Evolutionary conservation across 2,888 invertebrate genomes (phyloP).

Genomic region (Prostheceraeus crozeri): DNA sequence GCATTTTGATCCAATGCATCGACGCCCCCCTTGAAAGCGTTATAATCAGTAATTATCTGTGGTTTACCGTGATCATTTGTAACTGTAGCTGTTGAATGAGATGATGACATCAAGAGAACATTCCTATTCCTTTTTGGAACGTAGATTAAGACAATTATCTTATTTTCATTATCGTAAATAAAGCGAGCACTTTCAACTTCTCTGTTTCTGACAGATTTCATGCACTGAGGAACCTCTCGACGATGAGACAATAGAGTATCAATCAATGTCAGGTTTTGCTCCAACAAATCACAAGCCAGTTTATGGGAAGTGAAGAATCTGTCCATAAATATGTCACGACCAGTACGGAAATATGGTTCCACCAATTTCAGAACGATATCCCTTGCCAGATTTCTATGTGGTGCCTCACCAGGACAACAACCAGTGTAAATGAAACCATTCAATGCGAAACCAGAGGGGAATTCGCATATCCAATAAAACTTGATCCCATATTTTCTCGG

Average conservation of each 20-base stretch:
- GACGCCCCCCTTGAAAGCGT: no score
- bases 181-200: background rate
- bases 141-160: background rate
- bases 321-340: conserved; percentile 19
- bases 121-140: conserved; percentile 17
- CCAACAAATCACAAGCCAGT: background rate
- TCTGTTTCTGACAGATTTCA: conserved; percentile 4
- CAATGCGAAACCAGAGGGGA: no score
- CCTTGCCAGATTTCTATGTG: background rate
- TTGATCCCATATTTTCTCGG: no score
- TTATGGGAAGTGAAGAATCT: conserved; percentile 19
- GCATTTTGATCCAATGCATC: no score
- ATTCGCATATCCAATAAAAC: no score
- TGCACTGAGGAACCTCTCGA: background rate
- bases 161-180: background rate
- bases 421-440: no score
- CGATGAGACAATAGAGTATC: background rate
- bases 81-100: no score
- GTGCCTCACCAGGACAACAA: no score
- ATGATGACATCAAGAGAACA: conserved; percentile 21
- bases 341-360: conserved; percentile 18
- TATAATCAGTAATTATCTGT: no score
- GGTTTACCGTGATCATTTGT: no score
- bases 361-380: background rate
- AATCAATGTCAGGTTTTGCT: conserved; percentile 13